Percentiles rank a stretch among this genome's conserved stretches.
Conservation (phyloP, 2,113 vertebrate species). For the Halcyon senegalensis region DNA sequence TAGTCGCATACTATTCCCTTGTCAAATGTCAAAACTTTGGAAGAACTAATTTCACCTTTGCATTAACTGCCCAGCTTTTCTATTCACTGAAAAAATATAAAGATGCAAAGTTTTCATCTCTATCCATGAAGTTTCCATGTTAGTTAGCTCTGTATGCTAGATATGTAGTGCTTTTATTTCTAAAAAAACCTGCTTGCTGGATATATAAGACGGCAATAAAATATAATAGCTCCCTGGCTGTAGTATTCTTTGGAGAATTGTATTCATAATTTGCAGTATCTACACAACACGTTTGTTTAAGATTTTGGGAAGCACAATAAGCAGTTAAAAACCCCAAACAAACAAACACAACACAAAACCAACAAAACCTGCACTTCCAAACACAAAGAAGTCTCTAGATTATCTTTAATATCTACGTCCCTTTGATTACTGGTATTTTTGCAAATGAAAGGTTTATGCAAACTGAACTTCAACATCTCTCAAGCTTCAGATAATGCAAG, state of each 20-base stretch:
- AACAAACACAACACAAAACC: background rate
- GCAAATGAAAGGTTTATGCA: background rate
- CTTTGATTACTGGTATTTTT: background rate
- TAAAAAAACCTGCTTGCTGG: background rate
- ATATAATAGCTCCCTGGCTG: background rate
- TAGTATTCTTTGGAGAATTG: background rate
- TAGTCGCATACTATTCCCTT: background rate
- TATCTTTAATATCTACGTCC: background rate
- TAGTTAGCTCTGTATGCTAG: background rate
- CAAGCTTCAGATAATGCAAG: background rate
- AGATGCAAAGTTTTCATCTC: background rate
- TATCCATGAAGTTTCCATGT: background rate
- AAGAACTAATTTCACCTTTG: background rate
- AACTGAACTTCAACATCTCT: background rate
- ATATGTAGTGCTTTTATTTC: background rate
- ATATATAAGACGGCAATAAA: constrained; percentile 36
- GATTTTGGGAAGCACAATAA: background rate
- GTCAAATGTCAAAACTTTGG: background rate
- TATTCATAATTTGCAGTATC: background rate
- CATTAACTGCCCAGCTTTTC: background rate
- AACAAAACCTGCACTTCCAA: background rate
- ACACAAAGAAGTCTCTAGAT: background rate
- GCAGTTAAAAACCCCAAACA: background rate
- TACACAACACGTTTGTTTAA: background rate
- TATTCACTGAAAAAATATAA: background rate